Evolutionary conservation across 2,888 invertebrate species (phyloP).

Genomic region (Malthinus seriepunctatus): DNA sequence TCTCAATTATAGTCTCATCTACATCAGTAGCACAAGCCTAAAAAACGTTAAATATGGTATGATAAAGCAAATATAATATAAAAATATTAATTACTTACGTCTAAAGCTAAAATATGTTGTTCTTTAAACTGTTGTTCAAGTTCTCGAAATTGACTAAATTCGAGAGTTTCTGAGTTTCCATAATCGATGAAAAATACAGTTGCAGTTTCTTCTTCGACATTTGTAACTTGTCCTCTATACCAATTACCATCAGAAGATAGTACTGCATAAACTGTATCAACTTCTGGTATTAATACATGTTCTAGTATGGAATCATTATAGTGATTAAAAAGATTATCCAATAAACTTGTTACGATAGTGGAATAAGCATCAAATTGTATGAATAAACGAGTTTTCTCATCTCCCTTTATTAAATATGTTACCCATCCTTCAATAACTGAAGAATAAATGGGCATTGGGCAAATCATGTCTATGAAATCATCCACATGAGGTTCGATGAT

Average conservation of each 20-base stretch:
- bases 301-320: slow-evolving; percentile 56
- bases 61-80: not conserved
- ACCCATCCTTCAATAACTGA: slow-evolving; percentile 64
- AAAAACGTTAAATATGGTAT: not conserved
- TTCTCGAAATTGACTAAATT: slow-evolving; percentile 50
- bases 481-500: slow-evolving; percentile 61
- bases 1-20: slow-evolving; percentile 56
- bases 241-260: slow-evolving; percentile 50
- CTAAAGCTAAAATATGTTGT: slow-evolving; percentile 41
- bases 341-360: slow-evolving; percentile 54
- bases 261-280: slow-evolving; percentile 64
- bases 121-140: slow-evolving; percentile 42
- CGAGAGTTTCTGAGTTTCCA: slow-evolving; percentile 67
- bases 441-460: slow-evolving; percentile 65
- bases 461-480: slow-evolving; percentile 60
- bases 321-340: slow-evolving; percentile 61
- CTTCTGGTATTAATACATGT: slow-evolving; percentile 53
- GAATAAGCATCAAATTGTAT: slow-evolving; percentile 61
- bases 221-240: slow-evolving; percentile 35
- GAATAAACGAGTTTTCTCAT: slow-evolving; percentile 57
- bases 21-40: slow-evolving; percentile 11
- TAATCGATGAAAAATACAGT: slow-evolving; percentile 69
- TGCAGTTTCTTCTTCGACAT: slow-evolving; percentile 53
- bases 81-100: slow-evolving; percentile 36
- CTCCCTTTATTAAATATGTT: slow-evolving; percentile 58